Conservation (phyloP, 2,888 invertebrate species). For the Latrodectus hesperus region DNA sequence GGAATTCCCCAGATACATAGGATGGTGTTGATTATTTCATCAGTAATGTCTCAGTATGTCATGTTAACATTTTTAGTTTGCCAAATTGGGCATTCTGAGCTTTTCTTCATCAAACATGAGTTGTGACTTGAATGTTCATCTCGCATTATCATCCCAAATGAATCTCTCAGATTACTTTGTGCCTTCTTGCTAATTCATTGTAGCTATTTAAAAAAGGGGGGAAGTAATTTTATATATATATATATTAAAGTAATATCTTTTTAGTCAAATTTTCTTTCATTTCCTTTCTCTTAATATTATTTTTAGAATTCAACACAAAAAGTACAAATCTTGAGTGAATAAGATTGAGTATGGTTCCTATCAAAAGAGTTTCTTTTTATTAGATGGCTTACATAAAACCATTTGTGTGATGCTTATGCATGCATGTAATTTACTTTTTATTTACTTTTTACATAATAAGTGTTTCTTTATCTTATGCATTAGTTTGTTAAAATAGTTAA, state of each 20-base stretch:
- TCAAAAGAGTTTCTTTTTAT: too few relatives aligned
- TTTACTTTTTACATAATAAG: too few relatives aligned
- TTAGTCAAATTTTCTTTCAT: neutral
- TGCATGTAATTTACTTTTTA: too few relatives aligned
- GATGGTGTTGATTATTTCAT: neutral
- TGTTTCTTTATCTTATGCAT: too few relatives aligned
- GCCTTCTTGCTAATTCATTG: slow-evolving; percentile 48
- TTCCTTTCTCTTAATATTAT: slow-evolving; percentile 4
- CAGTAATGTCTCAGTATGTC: slow-evolving; percentile 1
- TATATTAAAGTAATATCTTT: slow-evolving; percentile 18
- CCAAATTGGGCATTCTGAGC: slow-evolving; percentile 34
- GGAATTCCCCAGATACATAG: too few relatives aligned
- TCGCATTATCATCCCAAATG: slow-evolving; percentile 52
- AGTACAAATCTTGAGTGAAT: neutral
- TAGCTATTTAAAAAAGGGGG: neutral
- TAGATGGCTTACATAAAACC: too few relatives aligned
- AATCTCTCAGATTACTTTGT: slow-evolving; percentile 63
- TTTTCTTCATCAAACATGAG: slow-evolving; percentile 33
- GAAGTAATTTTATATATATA: slow-evolving; percentile 16
- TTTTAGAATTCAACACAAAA: neutral
- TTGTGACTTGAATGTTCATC: slow-evolving; percentile 22
- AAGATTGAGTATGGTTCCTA: too few relatives aligned
- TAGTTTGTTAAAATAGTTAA: too few relatives aligned
- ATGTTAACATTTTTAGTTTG: neutral
- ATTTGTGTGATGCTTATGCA: too few relatives aligned